Evolutionary conservation across 2,797 vertebrate species (phyloP), one percentile per base, ranked within the genome.

Genomic region (Thripadectes ignobilis): DNA sequence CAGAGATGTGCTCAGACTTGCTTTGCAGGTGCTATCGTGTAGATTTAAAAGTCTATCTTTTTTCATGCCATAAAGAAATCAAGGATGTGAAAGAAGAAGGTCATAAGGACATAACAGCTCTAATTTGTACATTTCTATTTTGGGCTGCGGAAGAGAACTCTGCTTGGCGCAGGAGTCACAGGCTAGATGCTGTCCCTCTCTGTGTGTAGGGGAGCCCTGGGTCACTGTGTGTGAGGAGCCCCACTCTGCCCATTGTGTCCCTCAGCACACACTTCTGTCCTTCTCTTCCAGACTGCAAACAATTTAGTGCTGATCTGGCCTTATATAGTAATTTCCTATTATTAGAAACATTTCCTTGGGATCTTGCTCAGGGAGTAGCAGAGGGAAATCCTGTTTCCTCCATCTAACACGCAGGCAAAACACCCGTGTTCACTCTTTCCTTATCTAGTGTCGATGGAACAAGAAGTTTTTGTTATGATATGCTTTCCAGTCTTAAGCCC

Each of bases 281-380:
- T 61, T 94, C 93, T 92, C 71, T 77, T 92, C 96, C 95, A 95
- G 85, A 88, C 95, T 95, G 91, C 88, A 84, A 97, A 96, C 87
- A 66, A 67, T 92, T 97, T 92, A 89, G 79, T 92, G 95, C 93
- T 95, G 89, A 86, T 97, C 90, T 96, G 75, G 94, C 97, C 97
- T 97, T 98, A 97, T 98, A 97, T 97, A 98, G 97, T 85, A 21
- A 97, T 97, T 97, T 96, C 97, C 96, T 97, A 96, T 97, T 97
- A 97, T 97, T 96, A 97, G 97, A 97, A 97, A 96, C 96, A 41
- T 96, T 97, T 97, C 97, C 97, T 97, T 97, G 97, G 96, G 97
- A 97, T 97, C 96, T 94, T 96, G 95, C 94, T 96, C 80, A 57
- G 93, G 92, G 95, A 93, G 92, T 91, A 96, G 92, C 88, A 96